Evolutionary conservation across 2,888 invertebrate genomes (phyloP), one percentile per base, ranked within the genome.

Genomic region (Apoda limacodes): DNA sequence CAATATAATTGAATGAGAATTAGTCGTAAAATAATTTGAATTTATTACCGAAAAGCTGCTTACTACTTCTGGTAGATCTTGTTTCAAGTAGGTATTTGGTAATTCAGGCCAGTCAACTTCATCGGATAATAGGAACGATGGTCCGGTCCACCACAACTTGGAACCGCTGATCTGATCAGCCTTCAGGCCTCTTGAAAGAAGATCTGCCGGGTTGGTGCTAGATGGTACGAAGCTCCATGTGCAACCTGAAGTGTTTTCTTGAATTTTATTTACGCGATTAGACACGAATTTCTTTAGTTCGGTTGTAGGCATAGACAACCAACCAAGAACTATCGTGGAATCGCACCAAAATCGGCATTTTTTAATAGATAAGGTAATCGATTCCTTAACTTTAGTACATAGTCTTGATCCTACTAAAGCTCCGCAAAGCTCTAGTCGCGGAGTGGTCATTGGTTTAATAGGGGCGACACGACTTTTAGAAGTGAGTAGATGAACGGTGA

Each of bases 221-320:
- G 45, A 35, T 13, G 40, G 42, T 5, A 41, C 39, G 21, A 39
- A 35, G 10, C 28, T 21, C 43, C 40, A 43, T 10, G 9, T 22
- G 15, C 22, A 11, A 19, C 25, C 28, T 5, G 5, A 5, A 4
- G 34, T 29, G 12, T 7, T 12, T 13, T 39, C 37, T 9, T 32
- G 37, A 21, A 42, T 40, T 11, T 39, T 38, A 12, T 9, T 13
- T 4, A 40, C 32, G 5, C 37, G 13, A 29, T 39, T 30, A 6
- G 22, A 14, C 13, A 39, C 35, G 25, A 34, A 39, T 3, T 15
- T 23, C 14, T 34, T 38, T 7, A 38, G 30, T 7, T 26, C 14
- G 21, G 5, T 21, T 7, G 34, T 24, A 10, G 32, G 13, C 5
- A 23, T 13, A 4, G 17, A 12, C 3, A 38, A 12, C 35, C 39